Conservation (phyloP, 1,140 invertebrate species). For the Solen grandis region DNA sequence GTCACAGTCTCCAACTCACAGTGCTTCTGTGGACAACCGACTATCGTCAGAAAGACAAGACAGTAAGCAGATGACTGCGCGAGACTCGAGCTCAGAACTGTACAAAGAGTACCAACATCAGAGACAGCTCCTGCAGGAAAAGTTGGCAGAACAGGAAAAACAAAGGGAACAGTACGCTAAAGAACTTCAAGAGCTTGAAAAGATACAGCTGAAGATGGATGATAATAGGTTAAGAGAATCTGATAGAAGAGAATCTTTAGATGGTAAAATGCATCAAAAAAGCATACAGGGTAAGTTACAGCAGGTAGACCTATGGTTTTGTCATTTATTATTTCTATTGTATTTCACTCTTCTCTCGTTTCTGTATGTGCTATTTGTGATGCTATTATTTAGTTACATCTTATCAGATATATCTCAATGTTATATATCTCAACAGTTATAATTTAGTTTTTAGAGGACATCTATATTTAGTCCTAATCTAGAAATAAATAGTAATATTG, state of each 20-base stretch:
- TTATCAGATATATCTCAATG: too few species aligned
- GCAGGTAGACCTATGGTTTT: too few species aligned
- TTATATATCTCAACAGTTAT: too few species aligned
- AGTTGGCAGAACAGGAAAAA: slow-evolving; percentile 71
- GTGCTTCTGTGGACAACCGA: slow-evolving; percentile 42
- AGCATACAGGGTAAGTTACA: slow-evolving; percentile 30
- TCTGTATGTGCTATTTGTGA: too few species aligned
- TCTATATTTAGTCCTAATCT: too few species aligned
- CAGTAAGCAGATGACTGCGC: slow-evolving; percentile 46
- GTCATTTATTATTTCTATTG: too few species aligned
- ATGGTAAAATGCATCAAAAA: neutral
- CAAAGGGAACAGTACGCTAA: slow-evolving; percentile 42
- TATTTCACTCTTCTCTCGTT: too few species aligned
- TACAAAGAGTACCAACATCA: slow-evolving; percentile 80
- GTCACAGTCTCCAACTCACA: slow-evolving; percentile 62
- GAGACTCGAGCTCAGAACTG: slow-evolving; percentile 75
- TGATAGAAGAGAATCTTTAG: slow-evolving; percentile 9
- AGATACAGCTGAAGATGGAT: slow-evolving; percentile 4
- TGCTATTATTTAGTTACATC: too few species aligned
- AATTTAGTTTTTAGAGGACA: too few species aligned
- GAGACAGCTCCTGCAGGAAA: slow-evolving; percentile 74
- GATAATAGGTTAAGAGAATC: slow-evolving; percentile 17
- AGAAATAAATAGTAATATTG: too few species aligned
- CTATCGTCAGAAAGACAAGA: slow-evolving; percentile 52
- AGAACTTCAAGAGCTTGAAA: slow-evolving; percentile 39